A percentile compares a stretch with the other conserved stretches of the same genome.
phyloP scores from a whole-genome alignment of 2,888 invertebrate genomes.

The Ephialtes manifestator region DNA sequence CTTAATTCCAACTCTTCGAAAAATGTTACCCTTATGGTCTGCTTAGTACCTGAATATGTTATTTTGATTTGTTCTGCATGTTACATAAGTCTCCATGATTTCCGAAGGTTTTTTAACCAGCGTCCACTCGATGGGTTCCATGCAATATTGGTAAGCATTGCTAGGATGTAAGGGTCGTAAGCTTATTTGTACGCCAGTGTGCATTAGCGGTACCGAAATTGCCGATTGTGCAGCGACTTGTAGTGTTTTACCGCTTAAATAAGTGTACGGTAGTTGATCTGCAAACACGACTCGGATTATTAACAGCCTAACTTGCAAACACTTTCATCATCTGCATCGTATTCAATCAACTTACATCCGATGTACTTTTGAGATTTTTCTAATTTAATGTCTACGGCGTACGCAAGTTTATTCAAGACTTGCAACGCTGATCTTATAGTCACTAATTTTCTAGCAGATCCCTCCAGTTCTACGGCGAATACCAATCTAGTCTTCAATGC shows the following conservation, averaged over 20 bases:
- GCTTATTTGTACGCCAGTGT: conserved; percentile 91
- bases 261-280: conserved; percentile 78
- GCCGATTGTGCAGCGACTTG: conserved; percentile 87
- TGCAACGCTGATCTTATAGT: conserved; percentile 96
- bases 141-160: conserved; percentile 87
- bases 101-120: conserved; percentile 87
- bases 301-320: conserved; percentile 8
- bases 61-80: conserved; percentile 82
- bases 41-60: conserved; percentile 85
- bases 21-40: not conserved
- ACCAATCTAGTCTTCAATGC: conserved; percentile 91
- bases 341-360: conserved; percentile 79
- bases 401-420: conserved; percentile 92
- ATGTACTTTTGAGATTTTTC: conserved; percentile 87
- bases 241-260: conserved; percentile 78
- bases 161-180: conserved; percentile 89
- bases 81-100: conserved; percentile 80
- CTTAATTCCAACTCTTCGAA: not conserved
- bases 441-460: conserved; percentile 97
- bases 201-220: conserved; percentile 92
- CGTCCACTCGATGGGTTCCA: conserved; percentile 89
- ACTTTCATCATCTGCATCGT: not conserved
- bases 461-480: conserved; percentile 96
- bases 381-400: conserved; percentile 91
- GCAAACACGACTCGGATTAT: conserved; percentile 47